Percentiles rank a stretch among this genome's conserved stretches.
phyloP scores from a whole-genome alignment of 2,113 vertebrate species.

The Prionailurus bengalensis region DNA sequence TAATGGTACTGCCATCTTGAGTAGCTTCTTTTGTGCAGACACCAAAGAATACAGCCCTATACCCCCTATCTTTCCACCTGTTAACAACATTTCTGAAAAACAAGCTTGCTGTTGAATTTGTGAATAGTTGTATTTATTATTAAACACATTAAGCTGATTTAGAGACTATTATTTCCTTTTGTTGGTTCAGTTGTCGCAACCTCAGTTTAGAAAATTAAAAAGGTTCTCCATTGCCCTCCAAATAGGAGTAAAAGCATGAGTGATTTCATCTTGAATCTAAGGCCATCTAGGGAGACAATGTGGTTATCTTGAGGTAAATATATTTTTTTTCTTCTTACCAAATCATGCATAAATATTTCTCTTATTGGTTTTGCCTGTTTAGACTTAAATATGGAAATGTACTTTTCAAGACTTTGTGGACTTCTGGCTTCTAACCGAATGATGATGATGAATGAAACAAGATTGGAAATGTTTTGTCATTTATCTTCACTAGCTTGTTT shows the following conservation, averaged over 20 bases:
- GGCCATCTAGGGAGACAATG: neutral
- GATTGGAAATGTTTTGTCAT: slow-evolving; percentile 35
- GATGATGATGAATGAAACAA: neutral
- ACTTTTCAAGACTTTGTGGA: neutral
- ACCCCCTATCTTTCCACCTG: neutral
- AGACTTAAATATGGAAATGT: slow-evolving; percentile 16
- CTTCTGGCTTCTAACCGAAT: slow-evolving; percentile 14
- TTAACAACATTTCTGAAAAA: slow-evolving; percentile 15
- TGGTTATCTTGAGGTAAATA: slow-evolving; percentile 9
- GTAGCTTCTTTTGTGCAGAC: neutral
- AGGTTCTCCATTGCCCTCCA: neutral
- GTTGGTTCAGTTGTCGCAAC: neutral
- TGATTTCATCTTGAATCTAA: neutral
- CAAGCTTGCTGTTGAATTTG: neutral
- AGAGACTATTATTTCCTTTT: slow-evolving; percentile 8
- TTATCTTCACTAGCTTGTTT: slow-evolving; percentile 6
- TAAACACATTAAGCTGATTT: slow-evolving; percentile 4
- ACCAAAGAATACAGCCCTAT: neutral
- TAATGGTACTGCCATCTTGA: too few species aligned
- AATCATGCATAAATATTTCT: slow-evolving; percentile 27
- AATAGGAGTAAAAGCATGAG: neutral
- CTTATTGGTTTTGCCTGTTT: neutral
- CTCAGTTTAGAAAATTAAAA: slow-evolving; percentile 28
- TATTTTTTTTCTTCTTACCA: neutral
- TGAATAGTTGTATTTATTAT: neutral